Evolutionary conservation across 2,797 vertebrate genomes (phyloP).

Genomic region (Ceryle rudis): DNA sequence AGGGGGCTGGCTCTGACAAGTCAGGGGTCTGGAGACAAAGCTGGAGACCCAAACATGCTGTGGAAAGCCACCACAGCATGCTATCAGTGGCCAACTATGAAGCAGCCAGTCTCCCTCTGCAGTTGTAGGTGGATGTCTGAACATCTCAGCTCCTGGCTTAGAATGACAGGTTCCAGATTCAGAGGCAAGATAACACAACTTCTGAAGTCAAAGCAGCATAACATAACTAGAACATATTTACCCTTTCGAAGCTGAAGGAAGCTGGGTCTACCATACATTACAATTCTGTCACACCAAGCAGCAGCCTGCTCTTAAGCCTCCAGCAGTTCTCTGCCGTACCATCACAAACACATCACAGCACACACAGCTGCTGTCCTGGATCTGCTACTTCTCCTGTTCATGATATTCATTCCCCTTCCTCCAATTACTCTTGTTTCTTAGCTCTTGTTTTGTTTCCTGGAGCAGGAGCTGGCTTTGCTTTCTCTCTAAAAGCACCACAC

Average conservation of each 20-base stretch:
- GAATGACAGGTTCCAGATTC: not conserved
- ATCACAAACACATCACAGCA: not conserved
- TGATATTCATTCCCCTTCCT: not conserved
- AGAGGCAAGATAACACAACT: not conserved
- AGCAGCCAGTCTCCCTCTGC: not conserved
- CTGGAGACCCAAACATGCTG: not conserved
- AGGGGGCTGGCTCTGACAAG: not conserved
- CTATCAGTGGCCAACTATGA: not conserved
- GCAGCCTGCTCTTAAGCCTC: not conserved
- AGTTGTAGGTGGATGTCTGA: not conserved
- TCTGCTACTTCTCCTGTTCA: rapidly evolving
- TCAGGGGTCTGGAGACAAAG: not conserved
- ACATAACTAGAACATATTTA: not conserved
- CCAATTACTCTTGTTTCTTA: not conserved
- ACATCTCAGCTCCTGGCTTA: not conserved
- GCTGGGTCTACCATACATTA: not conserved
- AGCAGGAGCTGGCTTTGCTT: not conserved
- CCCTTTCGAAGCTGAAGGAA: not conserved
- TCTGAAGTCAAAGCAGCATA: not conserved
- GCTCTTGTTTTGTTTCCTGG: not conserved
- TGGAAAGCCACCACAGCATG: not conserved
- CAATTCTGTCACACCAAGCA: not conserved
- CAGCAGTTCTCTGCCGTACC: not conserved
- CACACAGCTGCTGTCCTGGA: not conserved
- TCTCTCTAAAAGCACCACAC: not conserved